Evolutionary conservation across 2,113 vertebrate species (phyloP).

Genomic region (Platichthys flesus): DNA sequence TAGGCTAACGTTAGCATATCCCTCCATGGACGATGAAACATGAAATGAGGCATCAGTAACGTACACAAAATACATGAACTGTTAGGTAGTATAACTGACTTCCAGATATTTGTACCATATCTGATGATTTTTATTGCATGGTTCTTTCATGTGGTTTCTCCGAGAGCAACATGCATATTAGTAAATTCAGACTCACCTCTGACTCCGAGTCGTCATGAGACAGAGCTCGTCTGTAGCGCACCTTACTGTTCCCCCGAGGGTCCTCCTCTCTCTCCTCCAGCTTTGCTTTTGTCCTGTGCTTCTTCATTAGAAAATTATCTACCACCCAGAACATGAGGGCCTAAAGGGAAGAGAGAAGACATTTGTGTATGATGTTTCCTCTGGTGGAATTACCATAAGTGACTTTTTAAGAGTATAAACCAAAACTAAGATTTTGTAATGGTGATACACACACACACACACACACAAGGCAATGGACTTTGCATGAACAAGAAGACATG

Average conservation of each 20-base stretch:
- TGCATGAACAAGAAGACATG: not conserved
- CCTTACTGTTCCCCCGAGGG: constrained; percentile 90
- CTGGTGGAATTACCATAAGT: not conserved
- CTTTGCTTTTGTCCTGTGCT: constrained; percentile 98
- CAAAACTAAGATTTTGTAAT: too few relatives aligned
- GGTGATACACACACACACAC: too few relatives aligned
- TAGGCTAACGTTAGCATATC: too few relatives aligned
- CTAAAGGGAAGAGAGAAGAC: constrained; percentile 67
- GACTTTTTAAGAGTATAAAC: too few relatives aligned
- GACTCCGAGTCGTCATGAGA: constrained; percentile 98
- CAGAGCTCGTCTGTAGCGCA: constrained; percentile 94
- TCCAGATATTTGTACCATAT: too few relatives aligned
- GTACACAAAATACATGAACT: too few relatives aligned
- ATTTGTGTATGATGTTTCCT: not conserved
- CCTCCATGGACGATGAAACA: too few relatives aligned
- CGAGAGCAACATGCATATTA: too few relatives aligned
- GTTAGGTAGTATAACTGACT: too few relatives aligned
- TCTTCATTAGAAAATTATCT: constrained; percentile 99
- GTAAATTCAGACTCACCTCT: constrained; percentile 83
- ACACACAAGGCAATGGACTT: not conserved
- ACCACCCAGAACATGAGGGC: constrained; percentile 99
- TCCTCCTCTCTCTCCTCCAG: constrained; percentile 94
- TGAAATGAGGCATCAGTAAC: too few relatives aligned
- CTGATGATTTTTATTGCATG: too few relatives aligned
- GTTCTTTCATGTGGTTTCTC: too few relatives aligned